phyloP scores from a whole-genome alignment of 2,113 vertebrate species.

The Solea solea region DNA sequence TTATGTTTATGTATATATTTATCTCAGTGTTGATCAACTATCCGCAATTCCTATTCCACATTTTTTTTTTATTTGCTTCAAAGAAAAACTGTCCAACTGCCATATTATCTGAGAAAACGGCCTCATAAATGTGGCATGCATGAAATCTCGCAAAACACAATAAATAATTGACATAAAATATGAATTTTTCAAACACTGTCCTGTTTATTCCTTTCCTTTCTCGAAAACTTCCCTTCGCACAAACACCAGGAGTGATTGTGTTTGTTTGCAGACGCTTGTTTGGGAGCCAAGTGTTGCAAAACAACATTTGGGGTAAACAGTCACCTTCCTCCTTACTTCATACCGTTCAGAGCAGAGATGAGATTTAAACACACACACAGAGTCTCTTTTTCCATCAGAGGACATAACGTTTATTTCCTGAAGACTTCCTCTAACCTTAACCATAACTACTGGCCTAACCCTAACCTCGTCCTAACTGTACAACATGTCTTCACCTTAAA shows the following conservation, averaged over 20 bases:
- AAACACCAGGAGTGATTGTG: slow-evolving; percentile 10
- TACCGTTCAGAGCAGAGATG: slow-evolving; percentile 29
- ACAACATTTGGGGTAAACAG: slow-evolving; percentile 33
- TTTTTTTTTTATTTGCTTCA: not conserved
- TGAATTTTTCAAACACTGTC: slow-evolving; percentile 1
- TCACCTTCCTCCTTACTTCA: slow-evolving; percentile 21
- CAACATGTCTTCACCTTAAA: no score
- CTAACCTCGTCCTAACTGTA: no score
- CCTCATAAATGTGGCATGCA: not conserved
- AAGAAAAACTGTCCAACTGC: not conserved
- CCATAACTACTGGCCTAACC: no score
- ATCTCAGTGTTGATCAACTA: not conserved
- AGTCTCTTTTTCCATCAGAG: no score
- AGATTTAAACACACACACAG: slow-evolving; percentile 12
- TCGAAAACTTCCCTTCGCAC: not conserved
- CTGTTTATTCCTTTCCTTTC: not conserved
- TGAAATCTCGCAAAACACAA: slow-evolving; percentile 4
- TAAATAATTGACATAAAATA: slow-evolving; percentile 9
- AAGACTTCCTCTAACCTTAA: no score
- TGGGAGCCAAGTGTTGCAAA: slow-evolving; percentile 13
- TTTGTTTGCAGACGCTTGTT: slow-evolving; percentile 11
- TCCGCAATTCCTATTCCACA: not conserved
- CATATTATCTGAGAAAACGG: not conserved
- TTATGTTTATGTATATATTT: not conserved
- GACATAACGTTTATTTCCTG: no score